Percentiles rank a stretch among this genome's conserved stretches.
Evolutionary conservation across 2,797 vertebrate species (phyloP).

Genomic region (Gallinago solitaria): DNA sequence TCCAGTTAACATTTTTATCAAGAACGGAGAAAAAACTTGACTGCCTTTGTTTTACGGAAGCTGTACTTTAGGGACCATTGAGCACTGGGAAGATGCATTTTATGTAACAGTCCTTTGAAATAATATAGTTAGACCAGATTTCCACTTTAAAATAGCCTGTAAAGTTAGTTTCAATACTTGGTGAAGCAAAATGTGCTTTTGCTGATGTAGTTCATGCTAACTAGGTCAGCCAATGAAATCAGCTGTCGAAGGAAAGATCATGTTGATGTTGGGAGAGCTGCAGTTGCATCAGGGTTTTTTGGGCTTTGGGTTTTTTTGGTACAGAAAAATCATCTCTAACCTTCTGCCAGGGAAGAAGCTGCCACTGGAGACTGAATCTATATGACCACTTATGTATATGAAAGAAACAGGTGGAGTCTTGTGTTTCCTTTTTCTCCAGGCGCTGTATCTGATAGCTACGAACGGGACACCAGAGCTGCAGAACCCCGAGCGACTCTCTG

Average conservation of each 20-base stretch:
- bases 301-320: not conserved
- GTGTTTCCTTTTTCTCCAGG: conserved; percentile 60
- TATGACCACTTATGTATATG: not conserved
- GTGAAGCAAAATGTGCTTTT: conserved; percentile 11
- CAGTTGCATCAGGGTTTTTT: not conserved
- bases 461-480: conserved; percentile 91
- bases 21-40: not conserved
- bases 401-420: not conserved
- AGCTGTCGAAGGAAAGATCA: not conserved
- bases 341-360: not conserved
- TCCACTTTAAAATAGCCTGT: not conserved
- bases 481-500: conserved; percentile 88
- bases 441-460: conserved; percentile 90
- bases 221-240: conserved; percentile 2
- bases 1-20: not conserved
- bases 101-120: not conserved
- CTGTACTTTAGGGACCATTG: not conserved
- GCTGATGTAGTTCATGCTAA: not conserved
- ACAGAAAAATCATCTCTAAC: not conserved
- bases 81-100: not conserved
- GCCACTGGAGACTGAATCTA: not conserved
- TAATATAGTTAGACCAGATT: not conserved
- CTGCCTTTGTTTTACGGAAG: not conserved
- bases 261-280: not conserved
- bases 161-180: not conserved